phyloP scores from a whole-genome alignment of 1,140 invertebrate species.

The Pantala flavescens region DNA sequence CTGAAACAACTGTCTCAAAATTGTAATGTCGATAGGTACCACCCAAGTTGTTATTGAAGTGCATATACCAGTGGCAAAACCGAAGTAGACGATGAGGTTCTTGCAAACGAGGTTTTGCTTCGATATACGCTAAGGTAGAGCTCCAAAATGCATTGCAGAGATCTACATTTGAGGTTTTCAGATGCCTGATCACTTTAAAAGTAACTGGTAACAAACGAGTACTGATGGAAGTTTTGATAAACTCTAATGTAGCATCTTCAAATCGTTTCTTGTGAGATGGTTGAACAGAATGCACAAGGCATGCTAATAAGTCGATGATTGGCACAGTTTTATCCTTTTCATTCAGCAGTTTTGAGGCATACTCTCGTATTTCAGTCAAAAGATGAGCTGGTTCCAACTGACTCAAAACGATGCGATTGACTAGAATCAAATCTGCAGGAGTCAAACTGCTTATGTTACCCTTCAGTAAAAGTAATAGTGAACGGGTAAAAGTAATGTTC shows the following conservation, averaged over 20 bases:
- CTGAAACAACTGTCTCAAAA: conserved; percentile 36
- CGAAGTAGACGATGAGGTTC: conserved; percentile 29
- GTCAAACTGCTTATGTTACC: neutral
- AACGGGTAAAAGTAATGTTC: neutral
- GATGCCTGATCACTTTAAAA: conserved; percentile 32
- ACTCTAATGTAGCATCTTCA: neutral
- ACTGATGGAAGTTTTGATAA: neutral
- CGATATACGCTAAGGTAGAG: conserved; percentile 27
- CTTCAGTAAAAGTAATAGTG: neutral
- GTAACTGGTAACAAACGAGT: conserved; percentile 18
- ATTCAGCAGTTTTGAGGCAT: neutral
- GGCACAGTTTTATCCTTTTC: neutral
- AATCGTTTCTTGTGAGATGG: neutral
- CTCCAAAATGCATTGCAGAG: conserved; percentile 37
- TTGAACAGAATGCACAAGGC: neutral
- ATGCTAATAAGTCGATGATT: neutral
- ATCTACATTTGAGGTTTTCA: conserved; percentile 35
- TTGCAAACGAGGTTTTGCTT: conserved; percentile 23
- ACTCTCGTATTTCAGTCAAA: neutral
- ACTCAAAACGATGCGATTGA: neutral
- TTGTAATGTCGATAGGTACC: conserved; percentile 35
- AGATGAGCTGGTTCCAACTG: neutral
- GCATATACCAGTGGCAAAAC: conserved; percentile 39
- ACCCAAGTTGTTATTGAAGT: conserved; percentile 40
- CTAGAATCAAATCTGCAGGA: neutral